phyloP scores from a whole-genome alignment of 2,797 vertebrate genomes.

The Gallinago stenura region DNA sequence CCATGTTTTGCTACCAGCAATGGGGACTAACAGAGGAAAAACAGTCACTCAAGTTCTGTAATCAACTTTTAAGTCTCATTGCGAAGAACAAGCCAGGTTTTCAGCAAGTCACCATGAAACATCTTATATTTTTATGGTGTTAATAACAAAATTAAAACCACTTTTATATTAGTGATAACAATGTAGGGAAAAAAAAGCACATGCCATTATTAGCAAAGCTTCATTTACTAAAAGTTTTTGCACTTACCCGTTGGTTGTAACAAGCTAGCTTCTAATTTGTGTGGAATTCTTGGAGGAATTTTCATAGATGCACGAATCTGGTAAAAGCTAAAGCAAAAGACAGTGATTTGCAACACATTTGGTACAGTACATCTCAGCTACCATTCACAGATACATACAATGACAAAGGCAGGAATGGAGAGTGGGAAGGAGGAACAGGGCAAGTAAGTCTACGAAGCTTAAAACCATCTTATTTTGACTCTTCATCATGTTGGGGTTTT shows the following conservation, averaged over 20 bases:
- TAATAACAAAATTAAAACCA: not conserved
- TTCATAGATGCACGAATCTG: conserved; percentile 94
- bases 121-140: not conserved
- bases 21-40: not conserved
- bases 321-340: conserved; percentile 88
- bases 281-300: conserved; percentile 92
- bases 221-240: not conserved
- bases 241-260: conserved; percentile 90
- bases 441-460: not conserved
- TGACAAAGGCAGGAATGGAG: not conserved
- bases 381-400: not conserved
- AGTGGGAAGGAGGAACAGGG: not conserved
- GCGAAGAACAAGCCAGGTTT: not conserved
- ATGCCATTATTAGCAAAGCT: not conserved
- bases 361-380: not conserved
- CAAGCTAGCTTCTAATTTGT: conserved; percentile 94
- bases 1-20: not conserved
- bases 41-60: not conserved
- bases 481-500: not conserved
- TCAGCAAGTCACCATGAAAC: not conserved
- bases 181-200: not conserved
- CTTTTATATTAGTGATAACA: not conserved
- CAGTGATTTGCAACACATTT: conserved; percentile 25
- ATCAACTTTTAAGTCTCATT: not conserved
- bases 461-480: not conserved